These are phyloP conservation scores for Polydrusus tereticollis DNA, from an alignment of 2,888 invertebrate genomes.

Conservation along the genomic window DNA sequence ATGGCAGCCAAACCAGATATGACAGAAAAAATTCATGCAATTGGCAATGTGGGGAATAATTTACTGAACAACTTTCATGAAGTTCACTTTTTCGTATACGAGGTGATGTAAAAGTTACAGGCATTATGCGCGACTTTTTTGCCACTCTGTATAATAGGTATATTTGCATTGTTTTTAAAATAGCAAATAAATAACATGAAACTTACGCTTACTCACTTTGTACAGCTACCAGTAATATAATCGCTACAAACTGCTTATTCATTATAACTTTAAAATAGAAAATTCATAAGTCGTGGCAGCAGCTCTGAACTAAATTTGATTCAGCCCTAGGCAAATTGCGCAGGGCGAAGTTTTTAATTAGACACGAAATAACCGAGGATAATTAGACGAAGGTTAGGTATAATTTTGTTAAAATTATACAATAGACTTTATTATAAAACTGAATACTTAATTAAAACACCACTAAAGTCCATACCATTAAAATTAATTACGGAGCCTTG, in stretches of 20 bases:
- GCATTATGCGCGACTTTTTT: too few species aligned
- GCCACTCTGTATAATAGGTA: too few species aligned
- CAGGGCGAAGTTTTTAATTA: neutral
- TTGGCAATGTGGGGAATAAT: too few species aligned
- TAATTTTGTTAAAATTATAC: conserved; percentile 7
- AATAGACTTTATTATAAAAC: neutral
- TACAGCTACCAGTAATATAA: too few species aligned
- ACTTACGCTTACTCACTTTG: too few species aligned
- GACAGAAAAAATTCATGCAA: too few species aligned
- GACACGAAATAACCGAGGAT: neutral
- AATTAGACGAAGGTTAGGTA: neutral
- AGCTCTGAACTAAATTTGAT: neutral
- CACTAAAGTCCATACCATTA: neutral
- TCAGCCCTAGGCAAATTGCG: conserved; percentile 1
- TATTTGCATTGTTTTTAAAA: too few species aligned
- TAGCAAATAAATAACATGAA: too few species aligned
- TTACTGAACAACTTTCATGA: too few species aligned
- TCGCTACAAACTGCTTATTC: neutral
- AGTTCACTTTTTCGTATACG: too few species aligned
- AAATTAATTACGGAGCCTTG: neutral
- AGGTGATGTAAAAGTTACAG: too few species aligned
- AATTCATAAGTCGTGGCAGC: neutral
- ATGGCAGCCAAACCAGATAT: too few species aligned
- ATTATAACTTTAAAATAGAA: conserved; percentile 5
- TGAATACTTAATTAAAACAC: neutral